A percentile compares a stretch with the other conserved stretches of the same genome.
Evolutionary conservation across 1,140 invertebrate genomes (phyloP).

Genomic region (Drosophila pseudoananassae): DNA sequence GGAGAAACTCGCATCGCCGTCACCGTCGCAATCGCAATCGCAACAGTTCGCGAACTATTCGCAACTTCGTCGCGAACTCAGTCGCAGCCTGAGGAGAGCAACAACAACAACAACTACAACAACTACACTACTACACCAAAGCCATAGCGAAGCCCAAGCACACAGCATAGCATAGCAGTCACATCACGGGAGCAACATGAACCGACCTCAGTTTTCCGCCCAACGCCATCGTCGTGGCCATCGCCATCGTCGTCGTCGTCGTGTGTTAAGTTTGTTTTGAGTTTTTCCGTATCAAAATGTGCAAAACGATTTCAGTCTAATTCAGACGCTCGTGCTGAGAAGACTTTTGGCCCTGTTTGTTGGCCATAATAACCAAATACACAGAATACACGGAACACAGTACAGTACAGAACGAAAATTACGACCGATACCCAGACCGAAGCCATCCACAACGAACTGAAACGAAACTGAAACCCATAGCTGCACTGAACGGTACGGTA

Average conservation of each 20-base stretch:
- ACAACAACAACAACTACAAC: constrained; percentile 36
- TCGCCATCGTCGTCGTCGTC: constrained; percentile 49
- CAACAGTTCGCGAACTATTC: constrained; percentile 60
- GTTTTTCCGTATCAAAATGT: constrained; percentile 84
- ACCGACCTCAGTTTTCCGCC: constrained; percentile 54
- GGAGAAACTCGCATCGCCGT: constrained; percentile 18
- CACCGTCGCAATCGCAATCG: constrained; percentile 2
- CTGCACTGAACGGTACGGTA: constrained; percentile 1
- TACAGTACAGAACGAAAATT: constrained; percentile 4
- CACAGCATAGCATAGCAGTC: constrained; percentile 19
- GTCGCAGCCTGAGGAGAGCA: constrained; percentile 65
- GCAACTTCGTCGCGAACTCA: constrained; percentile 73
- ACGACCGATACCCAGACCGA: constrained; percentile 12
- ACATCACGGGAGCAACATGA: constrained; percentile 13
- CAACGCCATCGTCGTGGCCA: constrained; percentile 50
- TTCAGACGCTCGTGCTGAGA: constrained; percentile 84
- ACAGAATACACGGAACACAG: constrained; percentile 15
- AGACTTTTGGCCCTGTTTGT: constrained; percentile 82
- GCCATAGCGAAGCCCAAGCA: background rate
- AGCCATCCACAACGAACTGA: constrained; percentile 17
- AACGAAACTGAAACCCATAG: background rate
- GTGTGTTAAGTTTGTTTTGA: constrained; percentile 80
- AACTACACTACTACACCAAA: constrained; percentile 9
- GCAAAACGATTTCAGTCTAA: constrained; percentile 84
- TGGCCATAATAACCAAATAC: constrained; percentile 41